phyloP scores from a whole-genome alignment of 2,113 vertebrate species.

The Mystacornis crossleyi region DNA sequence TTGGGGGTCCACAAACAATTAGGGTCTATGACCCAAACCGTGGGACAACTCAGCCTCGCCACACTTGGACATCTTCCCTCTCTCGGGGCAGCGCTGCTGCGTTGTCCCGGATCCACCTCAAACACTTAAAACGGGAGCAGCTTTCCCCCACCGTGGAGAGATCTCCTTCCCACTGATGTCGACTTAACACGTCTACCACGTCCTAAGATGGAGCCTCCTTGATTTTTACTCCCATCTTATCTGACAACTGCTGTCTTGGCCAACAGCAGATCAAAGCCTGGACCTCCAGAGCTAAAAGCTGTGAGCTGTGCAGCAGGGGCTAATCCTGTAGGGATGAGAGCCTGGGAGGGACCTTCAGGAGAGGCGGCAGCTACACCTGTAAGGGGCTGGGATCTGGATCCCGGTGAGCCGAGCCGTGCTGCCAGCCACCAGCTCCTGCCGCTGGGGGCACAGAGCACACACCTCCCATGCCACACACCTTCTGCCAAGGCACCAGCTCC shows the following conservation, averaged over 20 bases:
- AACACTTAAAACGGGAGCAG: neutral
- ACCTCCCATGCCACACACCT: neutral
- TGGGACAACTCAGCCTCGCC: neutral
- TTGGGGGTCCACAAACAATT: neutral
- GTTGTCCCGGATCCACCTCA: accelerated
- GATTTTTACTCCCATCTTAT: neutral
- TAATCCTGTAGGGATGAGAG: neutral
- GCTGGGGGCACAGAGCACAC: accelerated
- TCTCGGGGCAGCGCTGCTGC: accelerated
- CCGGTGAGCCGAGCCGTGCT: accelerated
- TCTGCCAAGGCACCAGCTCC: neutral
- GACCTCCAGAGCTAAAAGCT: neutral
- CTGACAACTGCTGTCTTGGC: neutral
- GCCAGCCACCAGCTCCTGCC: neutral
- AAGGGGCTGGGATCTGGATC: neutral
- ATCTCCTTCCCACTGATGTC: neutral
- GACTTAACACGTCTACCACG: accelerated
- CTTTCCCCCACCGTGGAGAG: neutral
- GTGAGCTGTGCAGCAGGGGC: neutral
- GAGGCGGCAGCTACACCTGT: neutral
- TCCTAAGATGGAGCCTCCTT: neutral
- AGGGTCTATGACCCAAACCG: neutral
- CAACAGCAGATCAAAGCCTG: neutral
- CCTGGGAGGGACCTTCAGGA: accelerated
- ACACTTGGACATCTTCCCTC: accelerated